Conservation (phyloP, 1,140 invertebrate species). For the Chrysomallon squamiferum region DNA sequence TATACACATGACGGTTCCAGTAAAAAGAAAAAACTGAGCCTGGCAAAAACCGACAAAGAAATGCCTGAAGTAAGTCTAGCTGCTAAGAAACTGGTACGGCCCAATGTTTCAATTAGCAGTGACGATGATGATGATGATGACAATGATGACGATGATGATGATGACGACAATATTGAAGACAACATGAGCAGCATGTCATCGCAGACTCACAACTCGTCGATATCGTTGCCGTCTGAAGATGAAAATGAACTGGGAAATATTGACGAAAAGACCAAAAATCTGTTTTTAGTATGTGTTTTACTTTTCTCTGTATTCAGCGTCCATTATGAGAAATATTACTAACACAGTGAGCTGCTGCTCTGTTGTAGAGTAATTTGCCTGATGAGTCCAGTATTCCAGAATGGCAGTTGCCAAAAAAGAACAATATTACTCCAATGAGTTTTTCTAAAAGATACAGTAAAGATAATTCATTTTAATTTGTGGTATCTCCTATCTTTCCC, state of each 20-base stretch:
- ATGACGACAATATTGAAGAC: constrained; percentile 20
- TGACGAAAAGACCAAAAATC: constrained; percentile 45
- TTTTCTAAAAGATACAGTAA: not conserved
- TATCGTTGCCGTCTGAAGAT: constrained; percentile 5
- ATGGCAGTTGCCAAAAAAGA: no score
- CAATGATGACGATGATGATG: constrained; percentile 30
- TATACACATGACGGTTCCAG: constrained; percentile 51
- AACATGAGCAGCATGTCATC: no score
- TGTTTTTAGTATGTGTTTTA: constrained; percentile 42
- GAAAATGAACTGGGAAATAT: constrained; percentile 32
- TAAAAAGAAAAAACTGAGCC: constrained; percentile 13
- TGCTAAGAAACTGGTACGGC: not conserved
- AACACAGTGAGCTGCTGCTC: no score
- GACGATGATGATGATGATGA: constrained; percentile 25
- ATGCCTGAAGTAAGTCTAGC: constrained; percentile 2
- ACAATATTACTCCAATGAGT: no score
- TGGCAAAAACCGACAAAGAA: constrained; percentile 9
- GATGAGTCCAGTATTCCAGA: no score
- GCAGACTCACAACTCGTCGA: no score
- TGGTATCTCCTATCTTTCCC: no score
- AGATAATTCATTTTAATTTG: not conserved
- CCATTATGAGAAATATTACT: no score
- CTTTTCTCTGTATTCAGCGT: no score
- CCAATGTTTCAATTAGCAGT: constrained; percentile 12
- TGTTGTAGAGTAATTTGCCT: no score